phyloP scores from a whole-genome alignment of 2,888 invertebrate species.

The Geophilus truncorum region DNA sequence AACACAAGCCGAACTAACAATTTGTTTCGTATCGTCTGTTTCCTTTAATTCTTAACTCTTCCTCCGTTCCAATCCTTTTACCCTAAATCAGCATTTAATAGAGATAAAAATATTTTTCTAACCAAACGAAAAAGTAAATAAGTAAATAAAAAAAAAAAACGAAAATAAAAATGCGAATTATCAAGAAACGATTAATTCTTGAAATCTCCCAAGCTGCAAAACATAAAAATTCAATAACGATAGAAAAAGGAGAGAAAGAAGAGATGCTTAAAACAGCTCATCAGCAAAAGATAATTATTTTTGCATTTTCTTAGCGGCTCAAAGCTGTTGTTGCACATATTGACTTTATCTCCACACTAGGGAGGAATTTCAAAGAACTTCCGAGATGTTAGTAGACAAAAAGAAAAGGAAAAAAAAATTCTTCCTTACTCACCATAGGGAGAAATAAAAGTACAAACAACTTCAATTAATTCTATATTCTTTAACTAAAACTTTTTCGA shows the following conservation, averaged over 20 bases:
- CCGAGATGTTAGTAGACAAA: not conserved
- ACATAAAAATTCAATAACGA: not conserved
- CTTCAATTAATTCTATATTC: not conserved
- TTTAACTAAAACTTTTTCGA: not conserved
- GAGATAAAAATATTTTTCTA: not conserved
- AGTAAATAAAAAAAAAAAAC: not conserved
- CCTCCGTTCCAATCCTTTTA: not conserved
- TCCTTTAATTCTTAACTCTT: not conserved
- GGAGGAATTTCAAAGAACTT: slow-evolving; percentile 20
- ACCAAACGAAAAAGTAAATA: not conserved
- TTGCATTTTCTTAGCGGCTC: slow-evolving; percentile 6
- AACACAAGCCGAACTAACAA: not conserved
- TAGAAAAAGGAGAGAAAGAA: not conserved
- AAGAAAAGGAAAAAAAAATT: not conserved
- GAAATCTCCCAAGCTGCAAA: not conserved
- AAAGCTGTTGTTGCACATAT: slow-evolving; percentile 16
- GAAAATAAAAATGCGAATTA: not conserved
- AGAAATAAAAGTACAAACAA: not conserved
- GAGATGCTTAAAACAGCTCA: slow-evolving; percentile 18
- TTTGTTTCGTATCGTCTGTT: not conserved
- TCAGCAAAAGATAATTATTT: slow-evolving; percentile 20
- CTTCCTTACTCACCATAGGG: not conserved
- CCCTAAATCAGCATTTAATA: slow-evolving; percentile 1
- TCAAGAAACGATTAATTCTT: slow-evolving; percentile 10
- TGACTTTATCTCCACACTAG: slow-evolving; percentile 12